Percentiles rank a stretch among this genome's conserved stretches.
These are phyloP conservation scores for Agriotes lineatus DNA, from an alignment of 2,888 invertebrate species.

Conservation along the genomic window DNA sequence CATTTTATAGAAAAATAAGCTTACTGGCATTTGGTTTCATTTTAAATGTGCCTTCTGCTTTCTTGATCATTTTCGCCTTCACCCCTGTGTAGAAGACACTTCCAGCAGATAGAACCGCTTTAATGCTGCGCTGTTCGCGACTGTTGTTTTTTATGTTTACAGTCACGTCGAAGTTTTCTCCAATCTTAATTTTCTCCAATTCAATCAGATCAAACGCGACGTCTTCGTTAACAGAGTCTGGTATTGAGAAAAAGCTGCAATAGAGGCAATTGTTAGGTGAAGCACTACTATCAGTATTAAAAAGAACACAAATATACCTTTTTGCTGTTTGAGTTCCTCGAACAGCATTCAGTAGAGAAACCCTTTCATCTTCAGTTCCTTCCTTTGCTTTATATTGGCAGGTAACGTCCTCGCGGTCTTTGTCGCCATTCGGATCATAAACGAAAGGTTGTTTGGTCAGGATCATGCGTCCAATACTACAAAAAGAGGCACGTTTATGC, in stretches of 20 bases:
- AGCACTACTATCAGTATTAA: no score
- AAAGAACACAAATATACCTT: slow-evolving; percentile 61
- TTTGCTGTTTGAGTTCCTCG: slow-evolving; percentile 76
- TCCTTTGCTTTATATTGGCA: slow-evolving; percentile 78
- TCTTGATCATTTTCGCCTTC: slow-evolving; percentile 77
- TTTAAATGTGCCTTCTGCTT: slow-evolving; percentile 74
- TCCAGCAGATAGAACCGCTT: slow-evolving; percentile 75
- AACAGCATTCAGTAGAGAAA: slow-evolving; percentile 82
- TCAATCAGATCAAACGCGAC: slow-evolving; percentile 77
- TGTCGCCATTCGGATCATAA: slow-evolving; percentile 79
- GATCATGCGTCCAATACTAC: slow-evolving; percentile 81
- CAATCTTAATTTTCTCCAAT: slow-evolving; percentile 77
- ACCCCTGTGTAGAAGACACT: slow-evolving; percentile 86
- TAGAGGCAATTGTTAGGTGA: slow-evolving; percentile 9
- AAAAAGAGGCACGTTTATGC: slow-evolving; percentile 40
- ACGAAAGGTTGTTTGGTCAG: slow-evolving; percentile 81
- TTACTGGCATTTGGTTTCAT: slow-evolving; percentile 75
- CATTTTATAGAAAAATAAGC: slow-evolving; percentile 17
- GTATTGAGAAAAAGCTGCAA: slow-evolving; percentile 73
- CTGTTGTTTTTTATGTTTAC: slow-evolving; percentile 77
- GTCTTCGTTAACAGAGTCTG: slow-evolving; percentile 71
- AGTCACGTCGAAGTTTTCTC: slow-evolving; percentile 75
- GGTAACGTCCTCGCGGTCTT: slow-evolving; percentile 79
- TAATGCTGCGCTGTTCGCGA: slow-evolving; percentile 72
- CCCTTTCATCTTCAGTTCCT: slow-evolving; percentile 79